Base-by-base conservation (phyloP, 1,140 invertebrate genomes). In the Euura saliciscinereae region DNA sequence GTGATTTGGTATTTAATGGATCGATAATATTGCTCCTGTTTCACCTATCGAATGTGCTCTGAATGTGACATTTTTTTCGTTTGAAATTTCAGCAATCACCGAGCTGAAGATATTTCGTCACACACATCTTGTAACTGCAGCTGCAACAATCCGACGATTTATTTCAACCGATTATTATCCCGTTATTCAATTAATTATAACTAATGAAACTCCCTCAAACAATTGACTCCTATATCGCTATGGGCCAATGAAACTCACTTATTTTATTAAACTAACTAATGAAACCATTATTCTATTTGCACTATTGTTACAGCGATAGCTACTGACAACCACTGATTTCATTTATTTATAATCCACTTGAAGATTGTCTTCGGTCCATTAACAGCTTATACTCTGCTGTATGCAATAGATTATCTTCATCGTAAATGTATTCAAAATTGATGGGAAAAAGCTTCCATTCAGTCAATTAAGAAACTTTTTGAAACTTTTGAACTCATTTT, bases 141-240 rank as follows among this genome's bases (percentile, higher is more conserved):
- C 51, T 11, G 51, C 51, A 59, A 6, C 51, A 8, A 28, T 1
- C 28, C 28, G 28, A 28, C 28, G 28, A 28, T 28, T 28, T 28
- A 28, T 28, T 28, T 28, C 28, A 28, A 28, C 28, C 1, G 28
- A 28, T 28, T 28, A 28, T 28, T 28, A 28, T 8, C 51, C 8
- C 13, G 51, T 59, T 59, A 59, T 59, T 59, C 51, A 59, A 59
- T 59, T 59, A 59, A 6, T 59, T 59, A 59, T 59, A 59, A 59
- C 51, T 59, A 59, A 59, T 59, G 51, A 59, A 59, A 59, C 51
- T n/a, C 51, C 51, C 51, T 59, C 51, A 59, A 59, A 59, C 51
- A 59, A 59, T 59, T 59, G 51, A 59, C 5, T 8, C 11, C 6
- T 51, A 51, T 59, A 59, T 8, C 13, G 51, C 51, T 6, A 59